These are phyloP conservation scores for Siniperca knerii DNA, from an alignment of 2,113 vertebrate genomes.

Conservation along the genomic window DNA sequence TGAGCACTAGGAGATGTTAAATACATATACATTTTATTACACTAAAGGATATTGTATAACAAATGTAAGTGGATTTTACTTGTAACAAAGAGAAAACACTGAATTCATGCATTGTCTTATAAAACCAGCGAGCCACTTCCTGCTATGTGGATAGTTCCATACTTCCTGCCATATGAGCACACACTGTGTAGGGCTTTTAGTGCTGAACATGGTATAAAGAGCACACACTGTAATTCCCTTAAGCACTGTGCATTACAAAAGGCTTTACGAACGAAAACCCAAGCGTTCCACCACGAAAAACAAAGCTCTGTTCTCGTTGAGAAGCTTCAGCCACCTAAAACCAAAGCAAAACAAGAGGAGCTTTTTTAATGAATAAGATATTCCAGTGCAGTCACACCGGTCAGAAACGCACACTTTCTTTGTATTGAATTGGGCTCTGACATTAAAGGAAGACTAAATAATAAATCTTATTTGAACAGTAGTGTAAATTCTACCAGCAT, in stretches of 20 bases:
- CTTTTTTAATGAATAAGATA: slow-evolving; percentile 51
- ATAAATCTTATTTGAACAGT: slow-evolving; percentile 67
- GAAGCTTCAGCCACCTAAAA: slow-evolving; percentile 20
- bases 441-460: slow-evolving; percentile 65
- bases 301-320: slow-evolving; percentile 26
- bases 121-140: neutral
- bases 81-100: neutral
- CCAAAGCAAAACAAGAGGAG: slow-evolving; percentile 32
- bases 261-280: slow-evolving; percentile 34
- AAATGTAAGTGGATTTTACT: neutral
- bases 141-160: neutral
- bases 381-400: slow-evolving; percentile 17
- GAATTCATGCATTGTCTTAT: slow-evolving; percentile 7
- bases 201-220: slow-evolving; percentile 13
- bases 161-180: slow-evolving; percentile 13
- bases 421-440: slow-evolving; percentile 48
- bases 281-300: slow-evolving; percentile 8
- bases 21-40: neutral
- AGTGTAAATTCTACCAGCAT: slow-evolving; percentile 56
- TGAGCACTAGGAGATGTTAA: neutral
- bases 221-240: slow-evolving; percentile 46
- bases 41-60: neutral
- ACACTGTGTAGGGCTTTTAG: slow-evolving; percentile 27
- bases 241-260: slow-evolving; percentile 52
- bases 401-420: slow-evolving; percentile 18